A percentile compares a stretch with the other conserved stretches of the same genome.
Conservation (phyloP, 1,140 invertebrate species). For the Laupala kohalensis region DNA sequence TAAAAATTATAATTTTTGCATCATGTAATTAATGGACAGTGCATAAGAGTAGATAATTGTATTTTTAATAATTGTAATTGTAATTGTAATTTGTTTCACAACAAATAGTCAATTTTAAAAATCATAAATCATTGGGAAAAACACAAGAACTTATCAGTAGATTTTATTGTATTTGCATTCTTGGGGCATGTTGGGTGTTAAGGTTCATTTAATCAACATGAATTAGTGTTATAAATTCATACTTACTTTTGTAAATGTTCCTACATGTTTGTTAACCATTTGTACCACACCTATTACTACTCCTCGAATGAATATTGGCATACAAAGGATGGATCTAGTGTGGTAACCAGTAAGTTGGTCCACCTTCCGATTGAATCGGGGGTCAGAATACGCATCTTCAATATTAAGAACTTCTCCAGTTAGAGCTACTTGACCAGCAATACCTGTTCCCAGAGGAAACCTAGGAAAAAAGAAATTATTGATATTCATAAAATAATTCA, state of each 20-base stretch:
- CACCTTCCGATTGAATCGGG: conserved; percentile 62
- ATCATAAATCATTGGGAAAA: too few relatives aligned
- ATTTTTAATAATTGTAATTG: too few relatives aligned
- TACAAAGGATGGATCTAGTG: conserved; percentile 65
- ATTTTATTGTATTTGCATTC: too few relatives aligned
- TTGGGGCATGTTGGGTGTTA: too few relatives aligned
- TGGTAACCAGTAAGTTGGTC: conserved; percentile 64
- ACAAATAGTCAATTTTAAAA: too few relatives aligned
- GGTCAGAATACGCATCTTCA: conserved; percentile 62
- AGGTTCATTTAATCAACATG: not conserved
- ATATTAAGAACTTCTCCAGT: conserved; percentile 68
- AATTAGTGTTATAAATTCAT: too few relatives aligned
- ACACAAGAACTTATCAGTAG: too few relatives aligned
- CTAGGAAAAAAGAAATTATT: conserved; percentile 17
- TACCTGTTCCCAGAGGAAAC: conserved; percentile 41
- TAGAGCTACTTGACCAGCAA: conserved; percentile 57
- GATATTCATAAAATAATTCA: too few relatives aligned
- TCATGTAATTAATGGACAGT: too few relatives aligned
- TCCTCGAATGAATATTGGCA: conserved; percentile 69
- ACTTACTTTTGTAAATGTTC: conserved; percentile 45
- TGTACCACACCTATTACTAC: conserved; percentile 71
- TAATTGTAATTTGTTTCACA: too few relatives aligned
- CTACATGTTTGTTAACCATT: conserved; percentile 70
- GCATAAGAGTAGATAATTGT: too few relatives aligned
- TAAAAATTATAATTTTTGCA: too few relatives aligned